Percentiles rank a stretch among this genome's conserved stretches.
Evolutionary conservation across 2,888 invertebrate genomes (phyloP).

Genomic region (Oscheius sp.): DNA sequence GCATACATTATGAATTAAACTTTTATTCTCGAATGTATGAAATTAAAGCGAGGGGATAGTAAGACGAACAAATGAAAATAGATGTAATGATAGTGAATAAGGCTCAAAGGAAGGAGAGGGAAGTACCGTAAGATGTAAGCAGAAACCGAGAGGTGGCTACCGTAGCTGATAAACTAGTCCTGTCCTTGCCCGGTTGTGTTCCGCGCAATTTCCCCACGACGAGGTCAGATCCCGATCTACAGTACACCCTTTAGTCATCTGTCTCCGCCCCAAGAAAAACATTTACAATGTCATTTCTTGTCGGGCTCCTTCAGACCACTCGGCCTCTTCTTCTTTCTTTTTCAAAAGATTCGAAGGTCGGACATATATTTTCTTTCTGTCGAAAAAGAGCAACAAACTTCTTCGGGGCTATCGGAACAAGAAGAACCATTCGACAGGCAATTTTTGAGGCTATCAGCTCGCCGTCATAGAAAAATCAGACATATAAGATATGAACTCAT

Average conservation of each 20-base stretch:
- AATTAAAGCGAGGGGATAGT: no score
- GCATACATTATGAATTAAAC: no score
- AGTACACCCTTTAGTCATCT: slow-evolving; percentile 1
- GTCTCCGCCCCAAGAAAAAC: slow-evolving; percentile 19
- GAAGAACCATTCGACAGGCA: neutral
- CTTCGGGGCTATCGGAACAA: neutral
- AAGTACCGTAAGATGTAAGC: neutral
- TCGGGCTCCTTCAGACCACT: slow-evolving; percentile 23
- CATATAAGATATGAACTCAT: no score
- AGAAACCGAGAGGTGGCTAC: slow-evolving; percentile 5
- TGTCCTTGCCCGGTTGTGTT: slow-evolving; percentile 22
- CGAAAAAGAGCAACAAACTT: neutral
- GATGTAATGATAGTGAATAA: no score
- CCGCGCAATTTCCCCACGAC: slow-evolving; percentile 17
- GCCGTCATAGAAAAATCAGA: slow-evolving; percentile 11
- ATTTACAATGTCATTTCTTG: slow-evolving; percentile 26
- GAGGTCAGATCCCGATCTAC: neutral
- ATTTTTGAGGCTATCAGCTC: slow-evolving; percentile 3
- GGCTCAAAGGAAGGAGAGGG: no score
- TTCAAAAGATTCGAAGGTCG: neutral
- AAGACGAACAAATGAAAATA: no score
- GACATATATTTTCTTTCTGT: neutral
- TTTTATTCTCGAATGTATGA: no score
- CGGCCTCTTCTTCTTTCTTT: slow-evolving; percentile 20
- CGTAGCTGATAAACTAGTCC: slow-evolving; percentile 26